Base-by-base conservation (phyloP, 2,113 vertebrate genomes). In the Cavia aperea region DNA sequence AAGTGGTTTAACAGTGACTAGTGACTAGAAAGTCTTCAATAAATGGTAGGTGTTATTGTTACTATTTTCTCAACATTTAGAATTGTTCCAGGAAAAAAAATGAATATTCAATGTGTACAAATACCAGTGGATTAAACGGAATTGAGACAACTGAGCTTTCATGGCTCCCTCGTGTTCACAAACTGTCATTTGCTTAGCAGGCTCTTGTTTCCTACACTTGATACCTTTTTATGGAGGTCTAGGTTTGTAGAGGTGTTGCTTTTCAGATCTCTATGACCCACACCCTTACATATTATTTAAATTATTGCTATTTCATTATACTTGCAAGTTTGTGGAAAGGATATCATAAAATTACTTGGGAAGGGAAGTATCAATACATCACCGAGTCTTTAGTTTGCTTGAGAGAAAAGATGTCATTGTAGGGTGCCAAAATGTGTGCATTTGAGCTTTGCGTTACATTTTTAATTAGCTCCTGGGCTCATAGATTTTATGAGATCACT, bases 61-160 rank as follows among this genome's bases (percentile, higher is more conserved):
- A 70, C 72, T 94, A 7, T 91, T 92, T 96, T 66, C 54, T 92
- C 7, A 68, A 82, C 49, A 82, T 90, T 90, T 83, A 86, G 24
- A 94, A 79, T 77, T 88, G 19, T 63, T 90, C 78, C 4, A 83
- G 56, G 39, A 31, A 85, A 14, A 15, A 15, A 7, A 88, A 43
- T 65, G 43, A 29, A 14, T 36, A 81, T 86, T 87, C 18, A 36
- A 2, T 68, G 79, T 62, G n/a, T 62, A 77, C 23, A 46, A 66
- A 75, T 73, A 13, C 54, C 39, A 81, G 21, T 68, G 33, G 51
- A 63, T 78, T 86, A 79, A 81, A 75, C 0, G 49, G 26, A 81
- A 78, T 63, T 43, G 24, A 63, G 51, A 85, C 82, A 68, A 66
- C 31, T 12, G 68, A 23, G 11, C 21, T 94, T 63, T 81, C 23